Percentiles rank a stretch among this genome's conserved stretches.
These are phyloP conservation scores for Larimichthys crocea DNA, from an alignment of 2,113 vertebrate species.

Conservation along the genomic window DNA sequence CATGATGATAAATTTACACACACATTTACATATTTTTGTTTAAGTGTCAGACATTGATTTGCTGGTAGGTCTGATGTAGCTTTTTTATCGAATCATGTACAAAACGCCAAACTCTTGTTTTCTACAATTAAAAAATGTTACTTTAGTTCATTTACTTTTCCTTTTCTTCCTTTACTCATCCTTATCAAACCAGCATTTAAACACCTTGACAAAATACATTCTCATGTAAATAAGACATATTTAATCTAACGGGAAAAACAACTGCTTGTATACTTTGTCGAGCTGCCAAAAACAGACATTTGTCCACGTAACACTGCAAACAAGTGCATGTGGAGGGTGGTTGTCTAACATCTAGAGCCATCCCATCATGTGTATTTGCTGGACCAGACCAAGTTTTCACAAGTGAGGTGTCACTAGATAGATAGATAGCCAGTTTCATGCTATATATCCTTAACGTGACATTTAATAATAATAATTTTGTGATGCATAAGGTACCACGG, in stretches of 20 bases:
- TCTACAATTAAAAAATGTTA: not conserved
- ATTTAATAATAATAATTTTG: not conserved
- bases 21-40: not conserved
- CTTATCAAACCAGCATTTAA: conserved; percentile 14
- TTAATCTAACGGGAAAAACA: conserved; percentile 14
- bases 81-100: not conserved
- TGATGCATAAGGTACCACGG: not conserved
- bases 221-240: not conserved
- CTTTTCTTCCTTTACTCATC: conserved; percentile 1
- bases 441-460: not conserved
- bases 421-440: not conserved
- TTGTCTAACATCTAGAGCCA: not conserved
- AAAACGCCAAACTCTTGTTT: not conserved
- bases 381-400: not conserved
- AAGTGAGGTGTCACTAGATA: not conserved
- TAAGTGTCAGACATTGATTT: not conserved
- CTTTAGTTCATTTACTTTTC: not conserved
- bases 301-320: conserved; percentile 28
- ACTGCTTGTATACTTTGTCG: conserved; percentile 3
- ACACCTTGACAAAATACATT: conserved; percentile 20
- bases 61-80: not conserved
- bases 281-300: conserved; percentile 12
- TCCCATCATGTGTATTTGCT: not conserved
- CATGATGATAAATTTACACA: not conserved
- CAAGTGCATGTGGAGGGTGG: conserved; percentile 5